phyloP scores from a whole-genome alignment of 1,140 invertebrate genomes.

The Tyrophagus putrescentiae region DNA sequence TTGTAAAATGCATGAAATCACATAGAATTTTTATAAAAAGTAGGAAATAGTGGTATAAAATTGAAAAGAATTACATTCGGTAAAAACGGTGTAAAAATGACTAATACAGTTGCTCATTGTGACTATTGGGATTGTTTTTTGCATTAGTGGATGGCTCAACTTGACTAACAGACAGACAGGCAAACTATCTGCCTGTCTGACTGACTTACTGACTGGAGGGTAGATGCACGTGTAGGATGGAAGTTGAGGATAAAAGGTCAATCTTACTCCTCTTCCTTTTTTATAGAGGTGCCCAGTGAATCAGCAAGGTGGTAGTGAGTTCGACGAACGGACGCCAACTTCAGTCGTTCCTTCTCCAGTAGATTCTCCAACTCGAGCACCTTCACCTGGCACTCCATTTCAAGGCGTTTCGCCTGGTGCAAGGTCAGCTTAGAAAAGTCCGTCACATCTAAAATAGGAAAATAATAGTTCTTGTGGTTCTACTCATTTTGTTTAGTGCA shows the following conservation, averaged over 20 bases:
- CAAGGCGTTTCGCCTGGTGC: slow-evolving; percentile 81
- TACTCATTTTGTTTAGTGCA: not conserved
- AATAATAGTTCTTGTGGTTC: slow-evolving; percentile 20
- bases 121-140: slow-evolving; percentile 1
- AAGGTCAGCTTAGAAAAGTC: slow-evolving; percentile 75
- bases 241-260: too few species aligned
- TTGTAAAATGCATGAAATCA: not conserved
- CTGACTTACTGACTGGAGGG: too few species aligned
- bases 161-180: too few species aligned
- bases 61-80: not conserved
- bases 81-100: slow-evolving; percentile 3
- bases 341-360: slow-evolving; percentile 67
- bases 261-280: not conserved
- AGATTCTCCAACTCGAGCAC: slow-evolving; percentile 81
- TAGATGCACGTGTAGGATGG: too few species aligned
- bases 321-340: slow-evolving; percentile 65
- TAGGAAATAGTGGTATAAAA: not conserved
- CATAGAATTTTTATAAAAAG: too few species aligned
- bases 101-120: not conserved
- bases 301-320: slow-evolving; percentile 54
- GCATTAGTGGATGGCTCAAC: not conserved
- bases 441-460: slow-evolving; percentile 47
- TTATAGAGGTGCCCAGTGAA: not conserved
- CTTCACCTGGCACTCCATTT: slow-evolving; percentile 79
- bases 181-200: not conserved